Conservation (phyloP, 2,888 invertebrate genomes). For the Xestia sexstrigata region DNA sequence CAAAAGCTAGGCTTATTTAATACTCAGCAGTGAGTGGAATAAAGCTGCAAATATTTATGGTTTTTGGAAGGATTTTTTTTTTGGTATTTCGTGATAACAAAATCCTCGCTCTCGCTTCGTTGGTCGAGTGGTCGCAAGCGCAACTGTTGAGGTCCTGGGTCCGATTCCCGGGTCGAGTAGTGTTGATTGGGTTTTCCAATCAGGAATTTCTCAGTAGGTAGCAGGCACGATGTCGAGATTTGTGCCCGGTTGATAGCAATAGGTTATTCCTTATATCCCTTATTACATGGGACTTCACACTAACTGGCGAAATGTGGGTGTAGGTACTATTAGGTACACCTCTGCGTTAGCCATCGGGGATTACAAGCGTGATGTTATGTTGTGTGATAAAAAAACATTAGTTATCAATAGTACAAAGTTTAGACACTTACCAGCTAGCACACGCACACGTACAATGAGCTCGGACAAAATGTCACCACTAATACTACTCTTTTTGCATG, state of each 20-base stretch:
- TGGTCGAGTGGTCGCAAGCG: neutral
- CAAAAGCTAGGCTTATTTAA: neutral
- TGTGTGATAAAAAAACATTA: neutral
- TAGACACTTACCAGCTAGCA: too few relatives aligned
- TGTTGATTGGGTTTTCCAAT: neutral
- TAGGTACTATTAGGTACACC: neutral
- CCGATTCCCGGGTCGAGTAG: neutral
- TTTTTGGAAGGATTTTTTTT: neutral
- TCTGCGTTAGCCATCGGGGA: neutral
- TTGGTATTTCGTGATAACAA: neutral
- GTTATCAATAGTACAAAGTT: slow-evolving; percentile 15
- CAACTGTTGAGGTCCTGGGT: neutral
- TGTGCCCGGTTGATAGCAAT: neutral
- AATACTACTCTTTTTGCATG: too few relatives aligned
- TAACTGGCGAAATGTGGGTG: neutral
- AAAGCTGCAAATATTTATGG: neutral
- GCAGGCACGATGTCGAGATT: neutral
- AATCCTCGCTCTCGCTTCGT: neutral
- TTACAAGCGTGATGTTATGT: neutral
- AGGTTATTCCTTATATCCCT: too few relatives aligned
- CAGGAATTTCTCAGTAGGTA: neutral
- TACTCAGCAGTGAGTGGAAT: neutral
- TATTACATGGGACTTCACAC: neutral
- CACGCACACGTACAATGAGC: too few relatives aligned
- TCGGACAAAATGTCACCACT: too few relatives aligned